A percentile compares a stretch with the other conserved stretches of the same genome.
Evolutionary conservation across 2,113 vertebrate species (phyloP).

Genomic region (Oreochromis spilurus): DNA sequence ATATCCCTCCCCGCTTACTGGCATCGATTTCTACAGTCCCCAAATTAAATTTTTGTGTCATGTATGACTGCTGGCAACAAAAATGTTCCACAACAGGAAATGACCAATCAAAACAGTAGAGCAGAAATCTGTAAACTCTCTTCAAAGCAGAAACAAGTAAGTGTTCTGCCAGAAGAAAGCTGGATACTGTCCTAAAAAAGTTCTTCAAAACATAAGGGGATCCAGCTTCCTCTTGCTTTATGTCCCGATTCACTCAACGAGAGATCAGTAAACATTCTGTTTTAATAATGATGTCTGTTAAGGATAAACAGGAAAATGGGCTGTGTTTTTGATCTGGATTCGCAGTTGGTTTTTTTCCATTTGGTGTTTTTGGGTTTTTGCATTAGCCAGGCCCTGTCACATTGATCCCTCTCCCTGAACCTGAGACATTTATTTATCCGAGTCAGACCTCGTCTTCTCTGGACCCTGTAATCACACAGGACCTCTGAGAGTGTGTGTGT

Average conservation of each 20-base stretch:
- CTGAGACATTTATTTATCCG: constrained; percentile 53
- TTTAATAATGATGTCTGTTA: constrained; percentile 15
- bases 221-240: background rate
- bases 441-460: constrained; percentile 45
- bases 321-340: constrained; percentile 14
- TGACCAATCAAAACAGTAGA: background rate
- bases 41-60: background rate
- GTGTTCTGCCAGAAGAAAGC: background rate
- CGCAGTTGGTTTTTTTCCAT: background rate
- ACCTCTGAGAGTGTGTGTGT: constrained; percentile 4
- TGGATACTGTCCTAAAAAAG: background rate
- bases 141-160: background rate
- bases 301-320: constrained; percentile 15
- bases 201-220: background rate
- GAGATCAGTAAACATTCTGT: background rate
- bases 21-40: background rate
- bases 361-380: background rate
- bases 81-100: constrained; percentile 2
- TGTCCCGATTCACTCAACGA: background rate
- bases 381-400: constrained; percentile 10
- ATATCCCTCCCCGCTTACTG: background rate
- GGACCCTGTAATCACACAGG: constrained; percentile 61
- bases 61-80: background rate
- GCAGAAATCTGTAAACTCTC: background rate
- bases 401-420: background rate